Percentiles rank a stretch among this genome's conserved stretches.
Conservation (phyloP, 2,888 invertebrate species). For the Epinotia bilunana region DNA sequence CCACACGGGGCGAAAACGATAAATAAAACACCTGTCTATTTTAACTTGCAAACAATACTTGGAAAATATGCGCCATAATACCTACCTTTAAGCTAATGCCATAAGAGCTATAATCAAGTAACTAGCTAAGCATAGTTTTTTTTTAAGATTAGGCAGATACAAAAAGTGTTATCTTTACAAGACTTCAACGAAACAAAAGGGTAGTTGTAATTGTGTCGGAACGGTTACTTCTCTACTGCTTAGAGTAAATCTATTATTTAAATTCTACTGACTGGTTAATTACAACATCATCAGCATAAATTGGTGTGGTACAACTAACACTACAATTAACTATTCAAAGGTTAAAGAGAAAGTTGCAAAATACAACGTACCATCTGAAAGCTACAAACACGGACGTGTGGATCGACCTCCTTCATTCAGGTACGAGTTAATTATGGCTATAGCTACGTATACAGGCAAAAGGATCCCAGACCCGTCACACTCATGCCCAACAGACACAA, state of each 20-base stretch:
- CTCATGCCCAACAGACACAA: constrained; percentile 80
- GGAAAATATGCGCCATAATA: background rate
- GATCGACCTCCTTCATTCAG: constrained; percentile 67
- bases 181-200: constrained; percentile 12
- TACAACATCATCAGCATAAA: background rate
- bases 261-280: background rate
- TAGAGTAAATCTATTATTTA: background rate
- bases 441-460: constrained; percentile 71
- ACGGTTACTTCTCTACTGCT: background rate
- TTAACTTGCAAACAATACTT: constrained; percentile 2
- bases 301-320: constrained; percentile 23
- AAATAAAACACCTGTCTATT: constrained; percentile 39
- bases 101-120: constrained; percentile 11
- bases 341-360: constrained; percentile 37
- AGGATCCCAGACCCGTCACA: constrained; percentile 79
- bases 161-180: constrained; percentile 20
- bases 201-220: background rate
- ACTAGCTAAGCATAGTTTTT: background rate
- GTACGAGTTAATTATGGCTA: constrained; percentile 81
- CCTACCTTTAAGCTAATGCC: background rate
- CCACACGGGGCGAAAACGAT: constrained; percentile 67
- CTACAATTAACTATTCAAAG: constrained; percentile 25
- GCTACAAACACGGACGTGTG: constrained; percentile 58
- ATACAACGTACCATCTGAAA: constrained; percentile 19
- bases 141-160: background rate